Base-by-base conservation (phyloP, 37 sponge, comb jelly and placozoan genomes). In the Halichondria panicea region DNA sequence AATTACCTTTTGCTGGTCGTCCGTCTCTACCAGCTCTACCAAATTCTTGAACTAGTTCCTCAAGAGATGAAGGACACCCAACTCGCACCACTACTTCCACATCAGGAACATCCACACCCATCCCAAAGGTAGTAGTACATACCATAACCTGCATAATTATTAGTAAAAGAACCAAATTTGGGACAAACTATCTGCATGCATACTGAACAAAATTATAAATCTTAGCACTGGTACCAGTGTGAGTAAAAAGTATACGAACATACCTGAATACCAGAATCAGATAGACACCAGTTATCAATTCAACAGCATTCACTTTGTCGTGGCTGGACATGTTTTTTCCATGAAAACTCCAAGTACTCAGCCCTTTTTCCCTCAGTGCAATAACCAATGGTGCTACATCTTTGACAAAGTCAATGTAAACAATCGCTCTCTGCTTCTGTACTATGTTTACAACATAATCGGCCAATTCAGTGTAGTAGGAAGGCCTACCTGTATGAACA, bases 1-100 rank as follows among this genome's bases (percentile, higher is more conserved):
- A n/a, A n/a, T 59, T 30, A 68, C 79, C 68, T 70, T 53, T 43
- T 60, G 72, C 81, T 62, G 27, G 30, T 1, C 72, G 34, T 2
- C 81, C 81, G 61, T 81, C 72, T 63, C 81, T 70, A 3, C 81
- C 81, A 30, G 81, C 81, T 43, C 81, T 81, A 4, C 81, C 81
- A 70, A 81, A 70, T 35, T 71, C 72, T 43, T 81, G 81, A 3
- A 71, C 66, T 6, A 70, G 5, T 39, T 59, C 73, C 28, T 70
- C 72, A 3, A 81, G 72, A 21, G 64, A 32, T 2, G 52, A 25
- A 25, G 81, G 81, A 32, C 50, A 43, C 24, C 66, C 81, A 30
- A 61, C n/a, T 40, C 65, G 48, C 5, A 81, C 35, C 1, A 81
- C 64, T 11, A 42, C 32, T 13, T 68, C 59, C 13, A 79, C 44